A percentile compares a stretch with the other conserved stretches of the same genome.
Evolutionary conservation across 2,797 vertebrate genomes (phyloP).

Genomic region (Dendrocincla fuliginosa): DNA sequence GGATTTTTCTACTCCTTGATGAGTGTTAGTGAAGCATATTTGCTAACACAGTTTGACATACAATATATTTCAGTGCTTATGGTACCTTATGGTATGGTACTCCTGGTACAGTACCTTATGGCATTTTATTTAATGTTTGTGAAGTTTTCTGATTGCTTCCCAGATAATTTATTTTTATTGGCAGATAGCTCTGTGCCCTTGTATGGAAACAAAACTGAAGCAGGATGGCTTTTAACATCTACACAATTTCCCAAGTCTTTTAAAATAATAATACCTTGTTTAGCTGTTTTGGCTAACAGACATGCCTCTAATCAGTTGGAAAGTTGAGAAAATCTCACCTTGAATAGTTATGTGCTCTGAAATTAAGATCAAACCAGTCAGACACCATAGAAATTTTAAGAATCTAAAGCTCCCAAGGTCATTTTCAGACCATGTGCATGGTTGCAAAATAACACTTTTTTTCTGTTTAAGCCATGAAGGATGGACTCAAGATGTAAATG

Average conservation of each 20-base stretch:
- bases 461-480: neutral
- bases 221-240: neutral
- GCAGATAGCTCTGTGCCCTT: constrained; percentile 7
- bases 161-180: constrained; percentile 51
- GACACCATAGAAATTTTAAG: neutral
- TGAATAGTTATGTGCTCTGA: neutral
- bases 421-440: neutral
- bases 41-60: constrained; percentile 51
- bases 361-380: neutral
- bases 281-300: neutral
- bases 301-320: neutral
- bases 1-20: constrained; percentile 13
- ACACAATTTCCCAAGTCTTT: neutral
- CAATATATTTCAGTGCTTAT: constrained; percentile 52
- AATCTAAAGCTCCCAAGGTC: neutral
- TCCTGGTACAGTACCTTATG: constrained; percentile 40
- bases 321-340: neutral
- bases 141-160: constrained; percentile 45
- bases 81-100: constrained; percentile 50
- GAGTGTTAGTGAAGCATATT: constrained; percentile 35
- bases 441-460: neutral
- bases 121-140: constrained; percentile 50
- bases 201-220: neutral
- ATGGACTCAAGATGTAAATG: neutral
- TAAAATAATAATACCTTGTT: neutral